These are phyloP conservation scores for Geophilus truncorum DNA, from an alignment of 2,888 invertebrate genomes.

Conservation along the genomic window DNA sequence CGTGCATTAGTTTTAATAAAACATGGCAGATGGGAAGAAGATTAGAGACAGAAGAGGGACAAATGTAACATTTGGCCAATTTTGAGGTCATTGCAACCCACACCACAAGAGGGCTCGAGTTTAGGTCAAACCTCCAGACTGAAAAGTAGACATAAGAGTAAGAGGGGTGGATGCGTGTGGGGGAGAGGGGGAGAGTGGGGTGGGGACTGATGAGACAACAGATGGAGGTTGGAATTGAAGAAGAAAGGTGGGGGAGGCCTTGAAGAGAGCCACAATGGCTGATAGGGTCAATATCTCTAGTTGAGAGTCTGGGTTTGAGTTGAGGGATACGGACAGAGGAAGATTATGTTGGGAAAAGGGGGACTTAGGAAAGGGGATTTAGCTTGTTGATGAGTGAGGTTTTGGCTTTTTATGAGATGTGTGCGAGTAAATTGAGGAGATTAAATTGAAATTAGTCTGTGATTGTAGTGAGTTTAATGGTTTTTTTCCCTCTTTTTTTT, in stretches of 20 bases:
- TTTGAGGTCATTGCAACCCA: slow-evolving; percentile 23
- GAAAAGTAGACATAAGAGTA: neutral
- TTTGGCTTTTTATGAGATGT: slow-evolving; percentile 13
- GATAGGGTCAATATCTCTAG: slow-evolving; percentile 21
- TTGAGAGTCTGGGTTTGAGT: neutral
- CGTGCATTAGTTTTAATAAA: neutral
- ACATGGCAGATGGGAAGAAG: neutral
- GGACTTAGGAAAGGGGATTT: neutral
- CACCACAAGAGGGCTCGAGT: slow-evolving; percentile 20
- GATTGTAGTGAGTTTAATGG: neutral
- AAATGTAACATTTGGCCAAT: slow-evolving; percentile 27
- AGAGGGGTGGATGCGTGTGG: neutral
- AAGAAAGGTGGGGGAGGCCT: neutral
- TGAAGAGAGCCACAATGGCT: slow-evolving; percentile 22
- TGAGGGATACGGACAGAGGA: neutral
- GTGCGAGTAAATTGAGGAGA: neutral
- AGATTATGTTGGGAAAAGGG: neutral
- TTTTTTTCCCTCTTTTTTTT: neutral
- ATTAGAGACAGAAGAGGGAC: slow-evolving; percentile 1
- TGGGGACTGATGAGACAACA: slow-evolving; percentile 6
- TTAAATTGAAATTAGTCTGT: slow-evolving; percentile 9
- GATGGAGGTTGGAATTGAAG: slow-evolving; percentile 25
- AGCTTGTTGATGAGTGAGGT: slow-evolving; percentile 10
- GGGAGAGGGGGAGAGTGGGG: neutral
- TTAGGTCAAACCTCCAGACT: neutral